A percentile compares a stretch with the other conserved stretches of the same genome.
Conservation (phyloP, 2,113 vertebrate species). For the Pomatostomus ruficeps region DNA sequence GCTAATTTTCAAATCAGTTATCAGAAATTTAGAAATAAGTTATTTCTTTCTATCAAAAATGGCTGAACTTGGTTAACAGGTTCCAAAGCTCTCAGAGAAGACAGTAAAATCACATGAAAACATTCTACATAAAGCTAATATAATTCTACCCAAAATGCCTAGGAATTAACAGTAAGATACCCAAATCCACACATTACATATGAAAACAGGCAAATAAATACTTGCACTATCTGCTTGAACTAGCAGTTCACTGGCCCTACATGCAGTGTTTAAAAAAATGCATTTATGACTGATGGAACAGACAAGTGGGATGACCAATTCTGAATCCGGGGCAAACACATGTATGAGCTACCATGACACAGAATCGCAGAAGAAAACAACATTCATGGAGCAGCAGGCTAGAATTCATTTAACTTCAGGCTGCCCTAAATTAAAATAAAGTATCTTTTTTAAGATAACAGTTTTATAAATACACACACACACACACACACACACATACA, state of each 20-base stretch:
- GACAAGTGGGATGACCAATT: background rate
- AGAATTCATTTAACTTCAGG: background rate
- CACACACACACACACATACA: background rate
- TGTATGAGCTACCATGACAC: background rate
- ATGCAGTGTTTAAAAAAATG: background rate
- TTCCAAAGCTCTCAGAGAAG: background rate
- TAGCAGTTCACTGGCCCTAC: background rate
- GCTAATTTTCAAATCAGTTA: background rate
- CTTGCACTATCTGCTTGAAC: background rate
- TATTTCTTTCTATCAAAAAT: background rate
- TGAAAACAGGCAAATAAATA: background rate
- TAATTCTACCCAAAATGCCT: background rate
- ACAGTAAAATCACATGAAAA: background rate
- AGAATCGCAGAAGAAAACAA: background rate
- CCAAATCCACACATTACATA: background rate
- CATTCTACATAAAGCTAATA: background rate
- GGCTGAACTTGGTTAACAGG: background rate
- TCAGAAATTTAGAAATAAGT: background rate
- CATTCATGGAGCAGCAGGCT: background rate
- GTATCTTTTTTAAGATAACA: background rate
- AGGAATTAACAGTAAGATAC: background rate
- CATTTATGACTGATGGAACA: background rate
- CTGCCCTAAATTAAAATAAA: background rate
- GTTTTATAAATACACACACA: background rate
- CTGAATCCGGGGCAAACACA: background rate